Percentiles rank a stretch among this genome's conserved stretches.
Evolutionary conservation across 2,113 vertebrate genomes (phyloP).

Genomic region (Gymnarchus niloticus): DNA sequence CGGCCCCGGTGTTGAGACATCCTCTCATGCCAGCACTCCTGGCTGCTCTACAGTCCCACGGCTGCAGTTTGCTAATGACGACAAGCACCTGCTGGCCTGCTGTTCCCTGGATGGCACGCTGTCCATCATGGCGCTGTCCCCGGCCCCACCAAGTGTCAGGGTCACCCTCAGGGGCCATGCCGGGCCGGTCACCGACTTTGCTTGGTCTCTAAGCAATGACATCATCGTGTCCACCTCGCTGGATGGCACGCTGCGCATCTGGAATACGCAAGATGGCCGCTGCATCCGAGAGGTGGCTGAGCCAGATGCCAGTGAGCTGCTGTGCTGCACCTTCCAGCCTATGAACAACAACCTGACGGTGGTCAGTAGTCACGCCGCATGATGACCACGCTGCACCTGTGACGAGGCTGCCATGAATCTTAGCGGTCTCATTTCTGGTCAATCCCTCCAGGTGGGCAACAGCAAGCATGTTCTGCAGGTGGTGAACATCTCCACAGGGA

Average conservation of each 20-base stretch:
- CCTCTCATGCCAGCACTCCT: not conserved
- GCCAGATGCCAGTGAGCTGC: constrained; percentile 77
- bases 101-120: constrained; percentile 85
- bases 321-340: constrained; percentile 91
- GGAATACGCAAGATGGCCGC: constrained; percentile 82
- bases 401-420: too few relatives aligned
- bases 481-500: constrained; percentile 90
- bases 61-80: constrained; percentile 88
- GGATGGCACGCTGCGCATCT: constrained; percentile 82
- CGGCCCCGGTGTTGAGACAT: not conserved
- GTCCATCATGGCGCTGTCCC: constrained; percentile 83
- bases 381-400: too few relatives aligned
- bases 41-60: constrained; percentile 65
- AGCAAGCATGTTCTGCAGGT: constrained; percentile 84
- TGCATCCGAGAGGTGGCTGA: constrained; percentile 87
- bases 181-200: constrained; percentile 79
- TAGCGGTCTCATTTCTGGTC: too few relatives aligned
- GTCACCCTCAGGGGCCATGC: constrained; percentile 77
- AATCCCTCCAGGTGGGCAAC: constrained; percentile 78
- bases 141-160: constrained; percentile 76
- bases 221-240: constrained; percentile 86
- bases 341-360: constrained; percentile 95
- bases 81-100: constrained; percentile 87
- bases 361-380: constrained; percentile 57
- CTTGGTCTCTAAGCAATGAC: constrained; percentile 92